A percentile compares a stretch with the other conserved stretches of the same genome.
These are phyloP conservation scores for Pteropus rufus DNA, from an alignment of 2,797 vertebrate genomes.

Conservation along the genomic window DNA sequence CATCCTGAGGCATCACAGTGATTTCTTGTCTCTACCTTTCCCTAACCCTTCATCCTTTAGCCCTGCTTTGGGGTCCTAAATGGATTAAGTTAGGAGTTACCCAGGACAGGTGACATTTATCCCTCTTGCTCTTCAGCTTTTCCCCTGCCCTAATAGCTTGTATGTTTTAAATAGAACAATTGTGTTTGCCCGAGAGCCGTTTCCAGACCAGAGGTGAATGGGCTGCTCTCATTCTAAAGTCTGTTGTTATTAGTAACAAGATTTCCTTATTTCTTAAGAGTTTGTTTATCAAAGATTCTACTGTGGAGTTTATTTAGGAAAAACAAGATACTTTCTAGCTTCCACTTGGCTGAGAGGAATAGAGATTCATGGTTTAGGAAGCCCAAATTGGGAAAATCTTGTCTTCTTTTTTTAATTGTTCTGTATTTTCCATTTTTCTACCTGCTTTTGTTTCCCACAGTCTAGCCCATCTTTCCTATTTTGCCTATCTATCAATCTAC, in stretches of 20 bases:
- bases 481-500: background rate
- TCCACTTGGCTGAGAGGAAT: background rate
- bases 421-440: background rate
- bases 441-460: background rate
- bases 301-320: background rate
- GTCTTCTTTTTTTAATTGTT: background rate
- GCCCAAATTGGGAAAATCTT: background rate
- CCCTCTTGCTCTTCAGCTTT: background rate
- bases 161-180: background rate
- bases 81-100: background rate
- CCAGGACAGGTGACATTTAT: background rate
- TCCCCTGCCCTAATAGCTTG: background rate
- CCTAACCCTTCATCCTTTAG: background rate
- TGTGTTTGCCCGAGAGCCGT: background rate
- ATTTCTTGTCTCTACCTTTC: background rate
- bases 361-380: background rate
- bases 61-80: background rate
- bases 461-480: background rate
- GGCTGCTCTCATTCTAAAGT: background rate
- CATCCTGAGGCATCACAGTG: background rate
- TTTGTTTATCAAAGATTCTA: slow-evolving; percentile 15
- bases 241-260: background rate
- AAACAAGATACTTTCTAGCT: background rate
- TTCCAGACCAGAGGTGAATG: background rate
- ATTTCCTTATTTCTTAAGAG: background rate